A percentile compares a stretch with the other conserved stretches of the same genome.
Conservation (phyloP, 2,113 vertebrate species). For the Mionectes macconnelli region DNA sequence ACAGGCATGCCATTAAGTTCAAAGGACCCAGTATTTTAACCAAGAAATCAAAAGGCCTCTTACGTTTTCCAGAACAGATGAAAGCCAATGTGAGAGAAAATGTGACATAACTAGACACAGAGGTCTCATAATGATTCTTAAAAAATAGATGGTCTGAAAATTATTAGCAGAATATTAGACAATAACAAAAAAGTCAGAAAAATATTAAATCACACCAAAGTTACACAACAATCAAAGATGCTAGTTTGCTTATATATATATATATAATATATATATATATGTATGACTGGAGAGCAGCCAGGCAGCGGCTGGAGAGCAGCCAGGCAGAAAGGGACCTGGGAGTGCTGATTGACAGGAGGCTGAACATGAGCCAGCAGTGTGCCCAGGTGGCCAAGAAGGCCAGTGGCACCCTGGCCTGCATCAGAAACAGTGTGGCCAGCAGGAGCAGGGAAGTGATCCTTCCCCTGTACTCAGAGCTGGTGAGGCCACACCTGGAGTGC, state of each 20-base stretch:
- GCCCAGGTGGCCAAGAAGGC: too few relatives aligned
- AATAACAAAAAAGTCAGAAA: neutral
- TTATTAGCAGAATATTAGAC: neutral
- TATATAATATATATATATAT: too few relatives aligned
- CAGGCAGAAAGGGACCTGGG: too few relatives aligned
- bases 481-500: too few relatives aligned
- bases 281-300: too few relatives aligned
- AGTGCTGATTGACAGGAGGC: too few relatives aligned
- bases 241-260: neutral
- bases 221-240: neutral
- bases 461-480: too few relatives aligned
- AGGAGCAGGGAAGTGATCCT: too few relatives aligned
- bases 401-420: too few relatives aligned
- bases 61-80: neutral
- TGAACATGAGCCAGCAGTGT: too few relatives aligned
- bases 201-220: neutral
- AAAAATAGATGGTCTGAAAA: neutral
- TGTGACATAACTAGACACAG: neutral
- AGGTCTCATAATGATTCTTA: neutral
- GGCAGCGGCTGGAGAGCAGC: too few relatives aligned
- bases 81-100: neutral
- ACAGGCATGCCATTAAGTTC: neutral
- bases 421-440: too few relatives aligned
- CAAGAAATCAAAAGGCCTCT: neutral
- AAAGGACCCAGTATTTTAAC: neutral